A percentile compares a stretch with the other conserved stretches of the same genome.
These are phyloP conservation scores for Eleginops maclovinus DNA, from an alignment of 2,113 vertebrate species.

Conservation along the genomic window DNA sequence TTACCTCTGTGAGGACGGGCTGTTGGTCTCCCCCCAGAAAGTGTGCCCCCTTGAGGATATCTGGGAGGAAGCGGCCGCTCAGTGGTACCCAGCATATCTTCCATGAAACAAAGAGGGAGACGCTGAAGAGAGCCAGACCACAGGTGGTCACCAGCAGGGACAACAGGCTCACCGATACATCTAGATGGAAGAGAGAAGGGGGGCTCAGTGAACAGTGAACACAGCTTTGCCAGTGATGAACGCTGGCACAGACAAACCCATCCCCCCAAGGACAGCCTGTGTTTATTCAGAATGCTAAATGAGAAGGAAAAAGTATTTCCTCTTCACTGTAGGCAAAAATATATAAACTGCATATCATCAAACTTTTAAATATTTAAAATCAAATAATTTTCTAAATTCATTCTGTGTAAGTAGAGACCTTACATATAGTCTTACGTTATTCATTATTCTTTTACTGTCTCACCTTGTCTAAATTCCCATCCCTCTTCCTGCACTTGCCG, in stretches of 20 bases:
- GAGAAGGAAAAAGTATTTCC: slow-evolving; percentile 1
- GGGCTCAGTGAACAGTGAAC: slow-evolving; percentile 26
- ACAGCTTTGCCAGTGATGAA: slow-evolving; percentile 13
- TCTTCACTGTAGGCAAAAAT: background rate
- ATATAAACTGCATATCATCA: background rate
- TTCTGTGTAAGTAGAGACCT: background rate
- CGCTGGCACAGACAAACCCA: slow-evolving; percentile 15
- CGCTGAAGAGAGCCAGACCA: slow-evolving; percentile 94
- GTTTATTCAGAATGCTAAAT: slow-evolving; percentile 28
- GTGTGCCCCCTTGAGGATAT: slow-evolving; percentile 89
- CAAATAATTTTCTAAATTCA: background rate
- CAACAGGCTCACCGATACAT: slow-evolving; percentile 85
- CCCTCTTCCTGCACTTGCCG: background rate
- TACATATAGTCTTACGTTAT: too few species aligned
- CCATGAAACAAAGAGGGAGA: slow-evolving; percentile 99
- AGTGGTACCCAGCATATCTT: slow-evolving; percentile 98
- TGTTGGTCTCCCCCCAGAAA: slow-evolving; percentile 86
- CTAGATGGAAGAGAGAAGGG: slow-evolving; percentile 58
- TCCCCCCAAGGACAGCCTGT: slow-evolving; percentile 23
- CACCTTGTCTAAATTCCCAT: background rate
- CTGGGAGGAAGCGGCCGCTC: slow-evolving; percentile 89
- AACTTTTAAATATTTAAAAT: background rate
- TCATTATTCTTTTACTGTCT: background rate
- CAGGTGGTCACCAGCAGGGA: slow-evolving; percentile 86
- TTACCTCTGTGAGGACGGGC: slow-evolving; percentile 88